Evolutionary conservation across 2,113 vertebrate genomes (phyloP).

Genomic region (Siniperca knerii): DNA sequence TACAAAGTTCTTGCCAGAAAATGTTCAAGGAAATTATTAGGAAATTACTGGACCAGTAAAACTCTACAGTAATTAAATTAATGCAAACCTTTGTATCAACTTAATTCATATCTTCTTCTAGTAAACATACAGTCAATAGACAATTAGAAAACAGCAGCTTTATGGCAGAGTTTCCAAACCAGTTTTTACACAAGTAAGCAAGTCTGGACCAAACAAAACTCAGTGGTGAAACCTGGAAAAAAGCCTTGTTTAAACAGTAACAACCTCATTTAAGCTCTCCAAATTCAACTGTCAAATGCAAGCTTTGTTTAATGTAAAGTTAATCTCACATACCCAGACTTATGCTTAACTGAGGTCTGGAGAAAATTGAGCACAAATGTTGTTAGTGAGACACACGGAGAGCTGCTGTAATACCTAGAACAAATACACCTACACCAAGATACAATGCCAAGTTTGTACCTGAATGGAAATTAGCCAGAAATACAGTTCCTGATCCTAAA

Average conservation of each 20-base stretch:
- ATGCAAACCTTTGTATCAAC: neutral
- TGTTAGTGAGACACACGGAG: neutral
- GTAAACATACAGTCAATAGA: neutral
- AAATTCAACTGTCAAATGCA: too few species aligned
- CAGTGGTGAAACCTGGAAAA: neutral
- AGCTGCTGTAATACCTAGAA: neutral
- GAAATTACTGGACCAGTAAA: neutral
- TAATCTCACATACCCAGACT: neutral
- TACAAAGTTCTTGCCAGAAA: neutral
- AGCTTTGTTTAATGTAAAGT: too few species aligned
- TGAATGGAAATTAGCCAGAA: neutral
- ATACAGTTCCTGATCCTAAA: neutral
- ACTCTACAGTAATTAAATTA: neutral
- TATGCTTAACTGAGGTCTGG: neutral
- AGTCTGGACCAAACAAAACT: too few species aligned
- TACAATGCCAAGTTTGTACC: neutral
- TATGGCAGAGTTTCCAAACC: neutral
- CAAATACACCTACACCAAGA: neutral
- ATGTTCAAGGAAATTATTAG: neutral
- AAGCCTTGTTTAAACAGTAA: neutral
- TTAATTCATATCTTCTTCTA: neutral
- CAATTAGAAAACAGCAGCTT: neutral
- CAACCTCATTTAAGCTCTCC: too few species aligned
- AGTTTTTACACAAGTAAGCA: neutral
- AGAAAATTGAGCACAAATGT: neutral